These are phyloP conservation scores for Drosophila yakuba DNA, from an alignment of 1,140 invertebrate species.

Conservation along the genomic window DNA sequence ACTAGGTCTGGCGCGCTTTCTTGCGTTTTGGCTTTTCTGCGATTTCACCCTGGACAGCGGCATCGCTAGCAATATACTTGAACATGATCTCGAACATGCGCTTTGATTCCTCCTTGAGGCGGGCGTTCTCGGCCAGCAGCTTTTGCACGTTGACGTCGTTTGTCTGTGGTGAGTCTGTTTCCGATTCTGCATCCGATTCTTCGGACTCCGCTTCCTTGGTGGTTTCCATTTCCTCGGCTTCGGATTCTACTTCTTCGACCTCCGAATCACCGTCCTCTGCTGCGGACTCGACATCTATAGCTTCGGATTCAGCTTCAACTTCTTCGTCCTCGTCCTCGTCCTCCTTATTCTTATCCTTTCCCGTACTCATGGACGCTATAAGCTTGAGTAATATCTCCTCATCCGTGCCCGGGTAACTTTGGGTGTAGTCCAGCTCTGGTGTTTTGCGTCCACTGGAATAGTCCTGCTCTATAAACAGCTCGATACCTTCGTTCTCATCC, in stretches of 20 bases:
- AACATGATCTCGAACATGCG: constrained; percentile 29
- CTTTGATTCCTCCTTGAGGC: constrained; percentile 41
- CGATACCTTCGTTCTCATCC: constrained; percentile 59
- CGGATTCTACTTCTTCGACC: constrained; percentile 1
- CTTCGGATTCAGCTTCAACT: not conserved
- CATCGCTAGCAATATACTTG: constrained; percentile 14
- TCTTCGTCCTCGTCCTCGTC: not conserved
- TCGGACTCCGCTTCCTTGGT: too few species aligned
- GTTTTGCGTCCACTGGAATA: not conserved
- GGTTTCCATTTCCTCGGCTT: not conserved
- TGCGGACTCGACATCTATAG: not conserved
- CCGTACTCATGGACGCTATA: not conserved
- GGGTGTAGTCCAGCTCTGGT: constrained; percentile 8
- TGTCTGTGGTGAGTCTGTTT: constrained; percentile 67
- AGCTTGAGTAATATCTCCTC: not conserved
- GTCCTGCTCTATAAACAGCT: constrained; percentile 61
- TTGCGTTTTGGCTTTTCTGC: constrained; percentile 24
- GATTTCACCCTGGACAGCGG: too few species aligned
- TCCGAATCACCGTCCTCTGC: not conserved
- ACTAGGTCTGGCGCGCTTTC: constrained; percentile 28
- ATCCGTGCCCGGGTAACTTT: constrained; percentile 1
- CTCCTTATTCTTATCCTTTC: not conserved
- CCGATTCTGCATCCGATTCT: not conserved
- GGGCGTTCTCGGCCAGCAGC: constrained; percentile 48
- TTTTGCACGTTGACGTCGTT: constrained; percentile 73